Base-by-base conservation (phyloP, 2,888 invertebrate genomes). In the Hecatera dysodea region DNA sequence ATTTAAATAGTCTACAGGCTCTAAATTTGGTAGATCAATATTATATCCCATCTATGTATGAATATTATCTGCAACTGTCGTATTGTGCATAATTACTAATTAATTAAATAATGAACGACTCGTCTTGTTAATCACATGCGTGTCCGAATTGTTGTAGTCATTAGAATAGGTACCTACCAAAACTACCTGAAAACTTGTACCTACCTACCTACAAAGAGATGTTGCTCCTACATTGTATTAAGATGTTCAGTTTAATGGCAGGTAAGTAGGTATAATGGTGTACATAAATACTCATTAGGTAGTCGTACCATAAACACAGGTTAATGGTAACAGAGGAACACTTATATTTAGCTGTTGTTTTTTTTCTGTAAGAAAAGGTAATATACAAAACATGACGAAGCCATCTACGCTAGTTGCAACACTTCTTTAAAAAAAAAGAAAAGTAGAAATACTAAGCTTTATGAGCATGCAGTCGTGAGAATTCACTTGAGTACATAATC, bases 281-380 rank as follows among this genome's bases (percentile, higher is more conserved):
- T 55, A 36, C 65, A 69, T 80, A 76, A 71, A 80, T 76, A 71
- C 55, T 72, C 50, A 67, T 79, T 81, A 77, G 19, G 53, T 42
- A 59, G 50, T 66, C 62, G 72, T 57, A 62, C 59, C 57, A 71
- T 67, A 67, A 81, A 76, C 50, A 46, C 17, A 61, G 48, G 50
- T 75, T 69, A 75, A 63, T 61, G 27, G 15, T 57, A 56, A 70
- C 60, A 48, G 44, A 22, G 33, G 56, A 66, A 36, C 22, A 36
- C 29, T 64, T 53, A 64, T 67, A 55, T 59, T 57, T 72, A 33
- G 42, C 22, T 63, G 59, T 27, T 63, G 19, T 63, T 60, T 44
- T 66, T 55, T 66, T 60, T 72, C 36, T 56, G n/a, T 27, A 22
- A 9, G 29, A 50, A 27, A 55, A 55, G 46, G n/a, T 46, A 15